Percentiles rank a stretch among this genome's conserved stretches.
Conservation (phyloP, 1,140 invertebrate species). For the Paramacrobiotus metropolitanus region DNA sequence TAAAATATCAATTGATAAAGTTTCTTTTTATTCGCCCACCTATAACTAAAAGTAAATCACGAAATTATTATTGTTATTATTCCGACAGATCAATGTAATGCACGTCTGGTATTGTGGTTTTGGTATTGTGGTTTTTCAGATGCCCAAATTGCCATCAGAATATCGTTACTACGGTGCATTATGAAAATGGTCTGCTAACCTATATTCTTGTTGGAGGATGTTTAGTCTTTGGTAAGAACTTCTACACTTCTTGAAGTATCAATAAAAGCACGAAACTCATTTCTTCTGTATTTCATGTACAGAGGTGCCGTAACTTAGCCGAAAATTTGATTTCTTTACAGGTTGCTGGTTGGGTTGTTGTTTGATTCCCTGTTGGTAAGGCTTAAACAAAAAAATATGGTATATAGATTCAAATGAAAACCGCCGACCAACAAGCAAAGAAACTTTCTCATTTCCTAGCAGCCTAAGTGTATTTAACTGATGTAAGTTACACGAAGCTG, state of each 20-base stretch:
- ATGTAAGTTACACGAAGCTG: not conserved
- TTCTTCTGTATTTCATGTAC: not conserved
- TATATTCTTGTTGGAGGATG: not conserved
- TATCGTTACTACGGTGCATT: not conserved
- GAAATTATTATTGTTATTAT: too few relatives aligned
- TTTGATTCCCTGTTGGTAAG: not conserved
- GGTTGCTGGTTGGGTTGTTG: not conserved
- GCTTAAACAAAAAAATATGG: too few relatives aligned
- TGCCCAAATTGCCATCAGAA: not conserved
- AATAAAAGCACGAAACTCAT: too few relatives aligned
- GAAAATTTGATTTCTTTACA: not conserved
- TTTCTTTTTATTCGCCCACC: too few relatives aligned
- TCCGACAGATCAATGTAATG: too few relatives aligned
- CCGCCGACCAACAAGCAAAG: not conserved
- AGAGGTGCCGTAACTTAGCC: not conserved
- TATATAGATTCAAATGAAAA: too few relatives aligned
- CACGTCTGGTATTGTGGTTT: too few relatives aligned
- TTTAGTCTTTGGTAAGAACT: not conserved
- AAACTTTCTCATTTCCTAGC: not conserved
- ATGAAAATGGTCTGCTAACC: not conserved
- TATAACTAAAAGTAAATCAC: too few relatives aligned
- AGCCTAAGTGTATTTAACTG: not conserved
- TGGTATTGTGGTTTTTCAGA: too few relatives aligned
- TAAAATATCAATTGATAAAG: too few relatives aligned
- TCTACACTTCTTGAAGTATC: too few relatives aligned